These are phyloP conservation scores for Scaptomyza graminum DNA, from an alignment of 1,140 invertebrate species.

Conservation along the genomic window DNA sequence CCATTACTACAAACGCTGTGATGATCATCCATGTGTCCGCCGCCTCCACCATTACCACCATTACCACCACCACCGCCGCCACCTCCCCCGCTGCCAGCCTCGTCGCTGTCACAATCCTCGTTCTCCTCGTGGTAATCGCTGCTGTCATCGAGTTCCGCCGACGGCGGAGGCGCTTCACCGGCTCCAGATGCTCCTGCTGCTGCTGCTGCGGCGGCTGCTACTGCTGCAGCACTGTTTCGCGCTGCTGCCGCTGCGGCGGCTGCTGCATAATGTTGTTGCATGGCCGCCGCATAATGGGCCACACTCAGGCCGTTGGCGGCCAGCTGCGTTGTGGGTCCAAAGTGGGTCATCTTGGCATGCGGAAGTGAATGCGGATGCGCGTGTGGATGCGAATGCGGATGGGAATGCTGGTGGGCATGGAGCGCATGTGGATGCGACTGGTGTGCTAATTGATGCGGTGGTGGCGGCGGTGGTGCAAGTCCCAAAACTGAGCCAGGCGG, in stretches of 20 bases:
- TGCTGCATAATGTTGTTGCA: conserved; percentile 79
- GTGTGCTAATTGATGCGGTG: conserved; percentile 29
- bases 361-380: conserved; percentile 49
- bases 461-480: conserved; percentile 34
- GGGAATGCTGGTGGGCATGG: conserved; percentile 36
- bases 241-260: conserved; percentile 72
- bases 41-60: conserved; percentile 48
- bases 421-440: conserved; percentile 31
- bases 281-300: conserved; percentile 77
- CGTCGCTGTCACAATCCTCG: conserved; percentile 80
- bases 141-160: conserved; percentile 70
- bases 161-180: conserved; percentile 22
- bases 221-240: conserved; percentile 64
- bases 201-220: conserved; percentile 50
- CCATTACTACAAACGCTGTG: conserved; percentile 84
- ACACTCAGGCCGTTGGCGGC: conserved; percentile 73
- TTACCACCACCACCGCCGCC: background rate
- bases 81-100: conserved; percentile 59
- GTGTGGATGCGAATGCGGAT: conserved; percentile 48
- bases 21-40: conserved; percentile 78
- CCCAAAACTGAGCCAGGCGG: conserved; percentile 18
- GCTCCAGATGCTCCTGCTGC: conserved; percentile 28
- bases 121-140: conserved; percentile 82
- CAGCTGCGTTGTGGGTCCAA: conserved; percentile 51
- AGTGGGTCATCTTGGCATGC: conserved; percentile 48